Percentiles rank a stretch among this genome's conserved stretches.
phyloP scores from a whole-genome alignment of 2,113 vertebrate species.

The Epinephelus lanceolatus region DNA sequence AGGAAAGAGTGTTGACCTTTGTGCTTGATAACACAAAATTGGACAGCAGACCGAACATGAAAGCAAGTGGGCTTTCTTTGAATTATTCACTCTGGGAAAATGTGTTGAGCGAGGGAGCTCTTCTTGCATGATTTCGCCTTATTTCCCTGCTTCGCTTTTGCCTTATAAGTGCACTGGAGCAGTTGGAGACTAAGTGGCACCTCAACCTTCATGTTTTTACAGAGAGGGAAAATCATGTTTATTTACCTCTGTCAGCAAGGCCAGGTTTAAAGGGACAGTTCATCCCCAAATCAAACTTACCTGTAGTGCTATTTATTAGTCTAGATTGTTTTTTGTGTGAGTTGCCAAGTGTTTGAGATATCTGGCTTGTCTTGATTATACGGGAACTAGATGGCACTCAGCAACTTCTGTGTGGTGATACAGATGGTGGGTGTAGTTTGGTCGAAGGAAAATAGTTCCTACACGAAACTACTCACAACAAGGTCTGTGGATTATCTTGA shows the following conservation, averaged over 20 bases:
- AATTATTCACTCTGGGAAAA: not conserved
- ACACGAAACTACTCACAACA: no score
- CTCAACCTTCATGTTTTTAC: not conserved
- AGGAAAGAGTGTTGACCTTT: slow-evolving; percentile 18
- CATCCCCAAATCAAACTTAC: no score
- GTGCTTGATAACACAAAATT: not conserved
- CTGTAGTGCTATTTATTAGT: no score
- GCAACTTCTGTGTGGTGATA: no score
- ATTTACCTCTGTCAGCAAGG: not conserved
- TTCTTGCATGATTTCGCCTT: not conserved
- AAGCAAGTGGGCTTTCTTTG: not conserved
- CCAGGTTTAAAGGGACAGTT: not conserved
- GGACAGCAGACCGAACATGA: not conserved
- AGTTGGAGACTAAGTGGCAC: not conserved
- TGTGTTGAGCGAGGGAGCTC: not conserved
- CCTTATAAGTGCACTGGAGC: slow-evolving; percentile 4
- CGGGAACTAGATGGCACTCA: no score
- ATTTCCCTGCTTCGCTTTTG: not conserved
- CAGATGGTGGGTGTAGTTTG: no score
- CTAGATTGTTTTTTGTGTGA: no score
- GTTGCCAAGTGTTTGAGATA: no score
- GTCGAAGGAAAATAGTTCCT: no score
- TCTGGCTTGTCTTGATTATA: no score
- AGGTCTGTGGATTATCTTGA: no score
- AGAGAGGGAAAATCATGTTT: slow-evolving; percentile 1